Evolutionary conservation across 2,888 invertebrate genomes (phyloP).

Genomic region (Diarsia rubi): DNA sequence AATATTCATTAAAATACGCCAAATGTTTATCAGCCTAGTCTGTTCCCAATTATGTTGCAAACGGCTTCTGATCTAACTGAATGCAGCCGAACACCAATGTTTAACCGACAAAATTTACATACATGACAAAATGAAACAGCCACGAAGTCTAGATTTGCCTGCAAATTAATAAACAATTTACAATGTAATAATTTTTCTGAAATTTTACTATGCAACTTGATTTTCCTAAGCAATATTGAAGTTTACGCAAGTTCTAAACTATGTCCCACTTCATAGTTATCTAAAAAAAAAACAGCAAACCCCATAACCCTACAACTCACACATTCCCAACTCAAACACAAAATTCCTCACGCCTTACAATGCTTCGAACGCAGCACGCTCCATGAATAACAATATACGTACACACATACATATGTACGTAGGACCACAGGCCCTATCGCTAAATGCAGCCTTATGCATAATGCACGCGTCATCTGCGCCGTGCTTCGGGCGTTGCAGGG

Average conservation of each 20-base stretch:
- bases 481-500: constrained; percentile 74
- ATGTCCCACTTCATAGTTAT: background rate
- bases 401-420: constrained; percentile 64
- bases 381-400: constrained; percentile 66
- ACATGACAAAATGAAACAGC: background rate
- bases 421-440: constrained; percentile 75
- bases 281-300: background rate
- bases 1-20: background rate
- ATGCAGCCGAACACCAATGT: background rate
- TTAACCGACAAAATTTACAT: background rate
- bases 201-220: background rate
- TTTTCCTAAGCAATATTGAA: background rate
- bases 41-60: background rate
- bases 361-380: constrained; percentile 59
- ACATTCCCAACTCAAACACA: constrained; percentile 3
- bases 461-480: constrained; percentile 85
- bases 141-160: background rate
- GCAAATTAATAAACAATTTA: no score
- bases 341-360: constrained; percentile 56
- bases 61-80: background rate
- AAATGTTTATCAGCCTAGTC: rapidly evolving
- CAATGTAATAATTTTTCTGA: background rate
- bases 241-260: background rate
- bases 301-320: background rate
- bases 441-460: constrained; percentile 86